These are phyloP conservation scores for Lepus europaeus DNA, from an alignment of 2,113 vertebrate species.

Conservation along the genomic window DNA sequence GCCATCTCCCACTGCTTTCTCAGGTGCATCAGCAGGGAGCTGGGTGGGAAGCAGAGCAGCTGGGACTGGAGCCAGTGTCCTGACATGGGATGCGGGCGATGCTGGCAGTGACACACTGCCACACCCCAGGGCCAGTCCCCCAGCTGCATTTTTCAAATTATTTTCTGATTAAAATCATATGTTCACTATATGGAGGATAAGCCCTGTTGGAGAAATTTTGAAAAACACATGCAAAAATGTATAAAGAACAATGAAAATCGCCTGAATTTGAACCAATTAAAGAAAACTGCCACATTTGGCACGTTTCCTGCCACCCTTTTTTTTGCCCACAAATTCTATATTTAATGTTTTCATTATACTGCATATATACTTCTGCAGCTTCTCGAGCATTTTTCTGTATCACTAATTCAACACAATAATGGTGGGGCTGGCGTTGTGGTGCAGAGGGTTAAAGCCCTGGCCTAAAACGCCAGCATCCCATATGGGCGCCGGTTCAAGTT, in stretches of 20 bases:
- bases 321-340: background rate
- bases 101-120: no score
- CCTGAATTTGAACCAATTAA: slow-evolving; percentile 13
- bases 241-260: background rate
- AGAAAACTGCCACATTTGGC: background rate
- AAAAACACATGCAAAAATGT: background rate
- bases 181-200: background rate
- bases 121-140: no score
- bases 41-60: no score
- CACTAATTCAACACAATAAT: background rate
- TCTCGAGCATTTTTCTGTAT: background rate
- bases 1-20: no score
- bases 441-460: no score
- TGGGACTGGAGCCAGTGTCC: no score
- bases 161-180: slow-evolving; percentile 38
- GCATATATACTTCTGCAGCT: background rate
- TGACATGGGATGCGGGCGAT: no score
- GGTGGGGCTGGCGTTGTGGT: no score
- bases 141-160: background rate
- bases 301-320: background rate
- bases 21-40: no score
- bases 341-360: background rate
- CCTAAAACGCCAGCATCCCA: no score
- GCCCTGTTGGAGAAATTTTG: background rate
- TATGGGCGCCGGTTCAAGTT: no score